These are phyloP conservation scores for Eptesicus fuscus DNA, from an alignment of 2,113 vertebrate species.

Conservation along the genomic window DNA sequence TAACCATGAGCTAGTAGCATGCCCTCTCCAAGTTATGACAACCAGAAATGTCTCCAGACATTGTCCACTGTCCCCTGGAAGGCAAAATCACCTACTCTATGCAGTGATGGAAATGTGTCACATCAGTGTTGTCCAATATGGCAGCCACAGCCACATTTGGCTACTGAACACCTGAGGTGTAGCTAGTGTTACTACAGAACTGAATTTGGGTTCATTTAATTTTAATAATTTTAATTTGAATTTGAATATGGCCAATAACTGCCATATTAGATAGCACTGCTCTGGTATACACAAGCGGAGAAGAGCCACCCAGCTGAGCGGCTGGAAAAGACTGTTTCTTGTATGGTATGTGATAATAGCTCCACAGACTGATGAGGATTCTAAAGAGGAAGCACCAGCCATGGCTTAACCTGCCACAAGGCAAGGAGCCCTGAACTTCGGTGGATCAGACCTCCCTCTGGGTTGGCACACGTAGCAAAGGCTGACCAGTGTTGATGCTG, in stretches of 20 bases:
- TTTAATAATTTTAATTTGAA: constrained; percentile 15
- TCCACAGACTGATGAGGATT: neutral
- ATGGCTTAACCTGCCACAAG: neutral
- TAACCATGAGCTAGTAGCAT: neutral
- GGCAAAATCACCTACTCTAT: neutral
- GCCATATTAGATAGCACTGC: neutral
- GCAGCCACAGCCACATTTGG: neutral
- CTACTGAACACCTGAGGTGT: neutral
- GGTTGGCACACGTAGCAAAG: neutral
- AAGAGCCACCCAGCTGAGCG: neutral
- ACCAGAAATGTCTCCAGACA: neutral
- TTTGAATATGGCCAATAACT: neutral
- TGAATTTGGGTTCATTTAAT: neutral
- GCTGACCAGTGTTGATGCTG: neutral
- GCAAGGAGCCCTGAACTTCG: neutral
- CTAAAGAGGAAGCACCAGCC: neutral
- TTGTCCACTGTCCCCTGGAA: neutral
- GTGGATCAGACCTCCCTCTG: neutral
- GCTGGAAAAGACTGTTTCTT: neutral
- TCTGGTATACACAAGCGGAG: neutral
- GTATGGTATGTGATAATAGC: fast-evolving
- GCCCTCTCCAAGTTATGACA: neutral
- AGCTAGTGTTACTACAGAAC: neutral
- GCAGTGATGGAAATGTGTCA: neutral
- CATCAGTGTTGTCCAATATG: neutral